Evolutionary conservation across 2,797 vertebrate genomes (phyloP).

Genomic region (Poecile montanus): DNA sequence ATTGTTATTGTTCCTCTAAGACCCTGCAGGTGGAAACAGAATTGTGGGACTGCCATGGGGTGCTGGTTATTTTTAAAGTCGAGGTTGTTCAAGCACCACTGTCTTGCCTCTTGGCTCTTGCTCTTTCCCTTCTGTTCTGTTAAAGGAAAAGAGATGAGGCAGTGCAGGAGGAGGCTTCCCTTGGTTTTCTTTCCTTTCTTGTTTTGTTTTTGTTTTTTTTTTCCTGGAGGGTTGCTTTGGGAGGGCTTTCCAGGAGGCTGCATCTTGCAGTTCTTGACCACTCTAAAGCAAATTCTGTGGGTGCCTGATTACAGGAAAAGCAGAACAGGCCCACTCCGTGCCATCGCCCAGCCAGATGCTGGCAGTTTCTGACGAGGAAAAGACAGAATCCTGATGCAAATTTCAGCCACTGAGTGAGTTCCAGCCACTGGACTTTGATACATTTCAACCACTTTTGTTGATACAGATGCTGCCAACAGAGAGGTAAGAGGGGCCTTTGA

Average conservation of each 20-base stretch:
- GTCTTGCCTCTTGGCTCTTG: neutral
- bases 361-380: accelerated
- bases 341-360: accelerated
- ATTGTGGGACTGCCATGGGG: neutral
- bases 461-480: no score
- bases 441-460: neutral
- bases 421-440: neutral
- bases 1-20: neutral
- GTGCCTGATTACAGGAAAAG: neutral
- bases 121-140: neutral
- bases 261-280: neutral
- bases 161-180: neutral
- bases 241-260: neutral
- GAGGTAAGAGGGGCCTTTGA: neutral
- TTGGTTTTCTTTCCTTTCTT: neutral
- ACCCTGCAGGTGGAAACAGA: neutral
- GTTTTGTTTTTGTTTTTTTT: neutral
- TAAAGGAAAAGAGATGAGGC: neutral
- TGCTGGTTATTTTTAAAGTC: neutral
- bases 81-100: accelerated
- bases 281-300: accelerated
- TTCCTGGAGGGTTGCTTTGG: accelerated
- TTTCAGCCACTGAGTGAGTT: neutral
- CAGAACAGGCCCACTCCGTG: no score
- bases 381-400: neutral